Conservation (phyloP, 2,888 invertebrate species). For the Drosophila sordidula region DNA sequence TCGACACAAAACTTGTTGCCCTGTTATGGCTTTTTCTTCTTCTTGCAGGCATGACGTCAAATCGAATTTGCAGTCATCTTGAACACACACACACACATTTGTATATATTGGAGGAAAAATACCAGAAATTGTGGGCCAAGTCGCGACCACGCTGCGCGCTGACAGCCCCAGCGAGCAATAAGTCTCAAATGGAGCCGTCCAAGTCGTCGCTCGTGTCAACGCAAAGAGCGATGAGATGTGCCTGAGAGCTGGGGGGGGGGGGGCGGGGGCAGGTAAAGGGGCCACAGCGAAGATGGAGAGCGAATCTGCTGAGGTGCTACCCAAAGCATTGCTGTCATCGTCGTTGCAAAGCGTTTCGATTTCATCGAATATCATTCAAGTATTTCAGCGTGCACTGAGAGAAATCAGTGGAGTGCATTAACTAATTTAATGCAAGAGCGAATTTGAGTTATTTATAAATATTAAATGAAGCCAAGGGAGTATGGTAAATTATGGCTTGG, state of each 20-base stretch:
- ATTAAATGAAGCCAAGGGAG: too few species aligned
- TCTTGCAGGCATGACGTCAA: slow-evolving; percentile 44
- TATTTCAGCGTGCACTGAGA: slow-evolving; percentile 53
- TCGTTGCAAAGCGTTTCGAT: slow-evolving; percentile 59
- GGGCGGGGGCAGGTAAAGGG: too few species aligned
- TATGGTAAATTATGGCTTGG: too few species aligned
- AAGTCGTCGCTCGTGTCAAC: slow-evolving; percentile 66
- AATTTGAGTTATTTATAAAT: not conserved
- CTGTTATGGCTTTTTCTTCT: slow-evolving; percentile 28
- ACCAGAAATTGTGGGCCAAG: slow-evolving; percentile 38
- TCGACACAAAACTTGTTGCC: slow-evolving; percentile 55
- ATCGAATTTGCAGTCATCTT: slow-evolving; percentile 57
- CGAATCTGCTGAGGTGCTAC: slow-evolving; percentile 9
- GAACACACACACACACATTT: not conserved
- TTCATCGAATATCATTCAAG: slow-evolving; percentile 58
- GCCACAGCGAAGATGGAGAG: not conserved
- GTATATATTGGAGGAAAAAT: slow-evolving; percentile 40
- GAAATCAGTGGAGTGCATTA: slow-evolving; percentile 24
- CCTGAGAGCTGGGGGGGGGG: slow-evolving; percentile 1
- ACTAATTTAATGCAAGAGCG: slow-evolving; percentile 7
- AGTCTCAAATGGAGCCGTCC: slow-evolving; percentile 73
- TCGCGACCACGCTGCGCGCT: slow-evolving; percentile 45
- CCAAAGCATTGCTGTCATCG: slow-evolving; percentile 31
- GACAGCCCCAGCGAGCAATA: slow-evolving; percentile 74
- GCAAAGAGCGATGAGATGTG: slow-evolving; percentile 52